A percentile compares a stretch with the other conserved stretches of the same genome.
Conservation (phyloP, 2,888 invertebrate species). For the Rhagium mordax region DNA sequence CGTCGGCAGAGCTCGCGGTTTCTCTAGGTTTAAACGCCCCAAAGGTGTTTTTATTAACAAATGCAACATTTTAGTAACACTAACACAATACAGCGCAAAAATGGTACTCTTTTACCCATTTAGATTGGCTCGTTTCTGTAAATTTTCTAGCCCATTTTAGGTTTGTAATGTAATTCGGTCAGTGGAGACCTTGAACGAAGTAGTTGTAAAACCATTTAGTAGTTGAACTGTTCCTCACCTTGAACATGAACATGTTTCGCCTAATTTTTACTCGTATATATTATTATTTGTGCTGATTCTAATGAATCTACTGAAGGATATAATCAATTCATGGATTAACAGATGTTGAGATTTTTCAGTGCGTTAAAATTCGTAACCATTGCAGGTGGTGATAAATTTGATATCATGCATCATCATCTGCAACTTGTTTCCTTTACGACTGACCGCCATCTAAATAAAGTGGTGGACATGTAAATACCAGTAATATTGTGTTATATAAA, state of each 20-base stretch:
- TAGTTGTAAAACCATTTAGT: background rate
- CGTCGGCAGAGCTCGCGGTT: conserved; percentile 63
- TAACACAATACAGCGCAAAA: conserved; percentile 35
- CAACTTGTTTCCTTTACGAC: too few relatives aligned
- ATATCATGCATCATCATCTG: too few relatives aligned
- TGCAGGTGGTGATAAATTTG: too few relatives aligned
- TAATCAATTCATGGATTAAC: too few relatives aligned
- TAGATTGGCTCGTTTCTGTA: conserved; percentile 32
- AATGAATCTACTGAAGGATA: too few relatives aligned
- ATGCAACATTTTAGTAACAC: conserved; percentile 32
- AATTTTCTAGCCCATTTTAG: conserved; percentile 36
- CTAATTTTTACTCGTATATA: too few relatives aligned
- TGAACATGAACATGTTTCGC: background rate
- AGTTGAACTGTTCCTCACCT: background rate
- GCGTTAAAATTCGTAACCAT: too few relatives aligned
- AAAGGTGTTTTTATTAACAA: conserved; percentile 24
- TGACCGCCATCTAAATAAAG: background rate
- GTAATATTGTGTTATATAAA: too few relatives aligned
- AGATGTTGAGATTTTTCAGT: too few relatives aligned
- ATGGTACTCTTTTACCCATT: conserved; percentile 30
- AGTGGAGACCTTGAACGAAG: background rate
- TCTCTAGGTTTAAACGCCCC: conserved; percentile 26
- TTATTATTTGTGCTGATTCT: too few relatives aligned
- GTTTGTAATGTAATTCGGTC: background rate
- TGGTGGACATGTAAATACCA: background rate